phyloP scores from a whole-genome alignment of 1,140 invertebrate species.

The Dendroctonus ponderosae region DNA sequence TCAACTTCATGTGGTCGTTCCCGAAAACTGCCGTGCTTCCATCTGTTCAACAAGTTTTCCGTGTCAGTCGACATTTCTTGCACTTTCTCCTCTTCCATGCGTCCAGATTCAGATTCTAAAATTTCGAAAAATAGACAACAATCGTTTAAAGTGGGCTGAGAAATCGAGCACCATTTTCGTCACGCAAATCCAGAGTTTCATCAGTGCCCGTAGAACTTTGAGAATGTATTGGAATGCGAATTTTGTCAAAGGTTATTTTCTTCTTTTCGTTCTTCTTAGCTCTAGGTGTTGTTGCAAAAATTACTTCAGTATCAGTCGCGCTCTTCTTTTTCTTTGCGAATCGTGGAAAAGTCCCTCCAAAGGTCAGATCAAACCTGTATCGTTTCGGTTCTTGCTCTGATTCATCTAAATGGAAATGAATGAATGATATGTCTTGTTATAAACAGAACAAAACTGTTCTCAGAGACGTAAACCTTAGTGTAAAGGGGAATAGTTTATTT shows the following conservation, averaged over 20 bases:
- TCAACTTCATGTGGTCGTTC: constrained; percentile 20
- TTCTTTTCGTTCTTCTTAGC: constrained; percentile 41
- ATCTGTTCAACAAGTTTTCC: constrained; percentile 35
- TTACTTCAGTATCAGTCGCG: constrained; percentile 38
- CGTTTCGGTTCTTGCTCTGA: constrained; percentile 47
- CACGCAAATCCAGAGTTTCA: constrained; percentile 6
- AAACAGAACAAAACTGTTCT: too few species aligned
- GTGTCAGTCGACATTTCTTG: constrained; percentile 15
- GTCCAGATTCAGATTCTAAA: constrained; percentile 3
- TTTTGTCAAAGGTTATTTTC: too few species aligned
- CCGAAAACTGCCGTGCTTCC: constrained; percentile 51
- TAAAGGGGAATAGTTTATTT: too few species aligned
- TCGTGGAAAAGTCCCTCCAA: constrained; percentile 64
- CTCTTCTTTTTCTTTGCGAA: constrained; percentile 60
- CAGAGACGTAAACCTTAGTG: too few species aligned
- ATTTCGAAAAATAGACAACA: background rate
- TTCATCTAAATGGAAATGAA: constrained; percentile 11
- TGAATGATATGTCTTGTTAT: background rate
- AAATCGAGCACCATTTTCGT: background rate
- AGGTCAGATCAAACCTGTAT: constrained; percentile 66
- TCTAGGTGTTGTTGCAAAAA: constrained; percentile 55
- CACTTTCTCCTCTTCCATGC: constrained; percentile 9
- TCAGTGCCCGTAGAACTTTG: constrained; percentile 49
- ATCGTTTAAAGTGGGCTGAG: background rate
- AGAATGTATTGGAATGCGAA: constrained; percentile 42